phyloP scores from a whole-genome alignment of 1,140 invertebrate species.

The Sminthurinus signatus region DNA sequence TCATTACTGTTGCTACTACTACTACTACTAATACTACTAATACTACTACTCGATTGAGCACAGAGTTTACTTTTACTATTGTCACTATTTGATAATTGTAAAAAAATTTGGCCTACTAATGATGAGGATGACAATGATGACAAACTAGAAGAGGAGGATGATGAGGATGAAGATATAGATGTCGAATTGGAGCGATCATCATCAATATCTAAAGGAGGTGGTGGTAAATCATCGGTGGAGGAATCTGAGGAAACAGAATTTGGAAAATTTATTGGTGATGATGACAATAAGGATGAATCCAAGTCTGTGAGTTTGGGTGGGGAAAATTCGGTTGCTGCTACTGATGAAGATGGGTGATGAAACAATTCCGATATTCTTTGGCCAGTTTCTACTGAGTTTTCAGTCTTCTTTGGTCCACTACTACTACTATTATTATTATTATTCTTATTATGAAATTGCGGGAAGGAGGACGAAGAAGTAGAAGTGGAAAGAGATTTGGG shows the following conservation, averaged over 20 bases:
- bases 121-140: background rate
- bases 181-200: background rate
- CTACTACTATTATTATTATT: too few relatives aligned
- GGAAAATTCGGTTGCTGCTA: background rate
- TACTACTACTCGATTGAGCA: constrained; percentile 5
- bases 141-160: background rate
- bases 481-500: constrained; percentile 3
- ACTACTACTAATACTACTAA: too few relatives aligned
- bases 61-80: background rate
- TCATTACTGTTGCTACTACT: too few relatives aligned
- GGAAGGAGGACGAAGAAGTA: too few relatives aligned
- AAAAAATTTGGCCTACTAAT: background rate
- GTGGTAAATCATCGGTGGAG: too few relatives aligned
- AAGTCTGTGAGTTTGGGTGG: background rate
- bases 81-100: background rate
- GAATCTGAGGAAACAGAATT: too few relatives aligned
- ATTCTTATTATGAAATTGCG: too few relatives aligned
- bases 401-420: constrained; percentile 3
- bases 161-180: background rate
- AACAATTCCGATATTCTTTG: background rate
- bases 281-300: background rate
- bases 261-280: background rate
- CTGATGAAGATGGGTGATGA: background rate
- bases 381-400: constrained; percentile 10
- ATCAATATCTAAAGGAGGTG: too few relatives aligned